Evolutionary conservation across 2,113 vertebrate genomes (phyloP).

Genomic region (Chionodraco myersi): DNA sequence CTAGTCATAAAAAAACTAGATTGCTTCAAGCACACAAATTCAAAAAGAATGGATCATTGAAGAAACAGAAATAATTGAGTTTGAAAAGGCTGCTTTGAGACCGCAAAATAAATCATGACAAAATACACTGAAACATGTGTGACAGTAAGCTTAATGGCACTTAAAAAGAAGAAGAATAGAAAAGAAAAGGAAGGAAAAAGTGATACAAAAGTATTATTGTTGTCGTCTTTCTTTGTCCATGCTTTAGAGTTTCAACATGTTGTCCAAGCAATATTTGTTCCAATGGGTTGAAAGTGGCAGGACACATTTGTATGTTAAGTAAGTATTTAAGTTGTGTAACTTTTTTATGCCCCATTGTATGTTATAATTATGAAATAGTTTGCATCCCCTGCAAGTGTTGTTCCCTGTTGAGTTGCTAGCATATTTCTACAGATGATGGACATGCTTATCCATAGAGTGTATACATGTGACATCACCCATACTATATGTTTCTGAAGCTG

Average conservation of each 20-base stretch:
- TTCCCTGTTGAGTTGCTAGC: too few relatives aligned
- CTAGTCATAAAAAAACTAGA: not conserved
- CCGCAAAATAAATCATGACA: not conserved
- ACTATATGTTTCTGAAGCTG: too few relatives aligned
- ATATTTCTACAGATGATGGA: too few relatives aligned
- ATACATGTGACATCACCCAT: too few relatives aligned
- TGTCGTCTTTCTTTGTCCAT: not conserved
- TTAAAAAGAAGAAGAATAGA: not conserved
- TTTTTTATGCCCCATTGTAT: too few relatives aligned
- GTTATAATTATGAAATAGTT: too few relatives aligned
- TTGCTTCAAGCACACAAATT: not conserved
- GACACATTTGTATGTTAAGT: not conserved
- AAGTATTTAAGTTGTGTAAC: too few relatives aligned
- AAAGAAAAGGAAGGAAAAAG: not conserved
- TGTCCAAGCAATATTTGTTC: not conserved
- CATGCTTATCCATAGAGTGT: too few relatives aligned
- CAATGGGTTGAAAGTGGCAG: not conserved
- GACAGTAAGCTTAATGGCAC: not conserved
- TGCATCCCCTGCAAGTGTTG: too few relatives aligned
- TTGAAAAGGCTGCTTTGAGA: not conserved
- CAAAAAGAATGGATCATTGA: constrained; percentile 7
- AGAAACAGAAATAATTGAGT: not conserved
- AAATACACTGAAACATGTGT: not conserved
- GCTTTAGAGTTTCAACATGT: not conserved
- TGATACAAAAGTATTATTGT: not conserved